Evolutionary conservation across 2,888 invertebrate genomes (phyloP).

Genomic region (Callinectes sapidus): DNA sequence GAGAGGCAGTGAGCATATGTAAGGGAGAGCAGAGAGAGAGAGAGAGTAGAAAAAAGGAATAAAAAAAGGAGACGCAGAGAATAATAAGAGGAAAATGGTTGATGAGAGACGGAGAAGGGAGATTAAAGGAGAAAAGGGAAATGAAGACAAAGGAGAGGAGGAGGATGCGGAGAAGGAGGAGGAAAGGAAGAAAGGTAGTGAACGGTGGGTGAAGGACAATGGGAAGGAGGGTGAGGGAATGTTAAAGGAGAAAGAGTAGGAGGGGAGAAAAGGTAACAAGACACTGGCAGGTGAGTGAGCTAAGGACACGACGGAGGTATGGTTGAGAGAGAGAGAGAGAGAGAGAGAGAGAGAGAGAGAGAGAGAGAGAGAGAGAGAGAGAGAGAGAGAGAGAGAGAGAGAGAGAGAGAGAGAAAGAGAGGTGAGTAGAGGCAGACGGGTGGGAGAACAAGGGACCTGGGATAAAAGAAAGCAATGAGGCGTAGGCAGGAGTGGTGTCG

Average conservation of each 20-base stretch:
- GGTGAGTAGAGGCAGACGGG: background rate
- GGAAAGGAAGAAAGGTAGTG: background rate
- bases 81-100: background rate
- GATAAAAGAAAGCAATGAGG: background rate
- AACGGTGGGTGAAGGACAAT: background rate
- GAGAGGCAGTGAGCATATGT: background rate
- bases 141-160: background rate
- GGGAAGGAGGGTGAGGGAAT: background rate
- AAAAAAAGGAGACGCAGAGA: background rate
- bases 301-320: constrained; percentile 17
- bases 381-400: background rate
- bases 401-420: background rate
- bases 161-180: background rate
- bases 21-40: background rate
- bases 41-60: background rate
- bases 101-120: background rate
- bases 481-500: background rate
- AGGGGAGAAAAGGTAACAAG: background rate
- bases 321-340: constrained; percentile 25
- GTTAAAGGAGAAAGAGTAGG: background rate
- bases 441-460: background rate
- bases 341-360: constrained; percentile 36
- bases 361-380: constrained; percentile 9
- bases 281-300: background rate
- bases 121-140: background rate